Percentiles rank a stretch among this genome's conserved stretches.
These are phyloP conservation scores for Lemur catta DNA, from an alignment of 2,797 vertebrate genomes.

Conservation along the genomic window DNA sequence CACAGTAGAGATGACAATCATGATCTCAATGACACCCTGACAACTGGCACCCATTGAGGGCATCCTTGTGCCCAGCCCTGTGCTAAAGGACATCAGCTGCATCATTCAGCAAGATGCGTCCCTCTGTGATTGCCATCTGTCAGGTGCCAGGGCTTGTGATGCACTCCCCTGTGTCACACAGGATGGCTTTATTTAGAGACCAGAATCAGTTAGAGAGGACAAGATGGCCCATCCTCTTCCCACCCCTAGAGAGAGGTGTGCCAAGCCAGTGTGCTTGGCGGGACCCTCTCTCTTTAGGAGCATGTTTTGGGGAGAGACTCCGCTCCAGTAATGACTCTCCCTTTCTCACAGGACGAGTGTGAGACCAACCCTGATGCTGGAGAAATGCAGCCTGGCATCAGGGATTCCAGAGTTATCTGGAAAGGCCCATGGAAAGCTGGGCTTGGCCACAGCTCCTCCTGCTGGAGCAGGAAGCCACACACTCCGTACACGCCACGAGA, in stretches of 20 bases:
- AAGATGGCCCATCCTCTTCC: neutral
- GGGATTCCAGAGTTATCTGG: neutral
- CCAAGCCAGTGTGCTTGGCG: neutral
- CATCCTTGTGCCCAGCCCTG: neutral
- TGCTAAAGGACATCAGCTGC: neutral
- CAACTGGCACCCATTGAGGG: rapidly evolving
- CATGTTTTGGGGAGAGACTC: neutral
- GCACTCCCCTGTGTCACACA: neutral
- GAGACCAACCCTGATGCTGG: neutral
- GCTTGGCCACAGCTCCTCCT: neutral
- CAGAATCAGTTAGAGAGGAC: neutral
- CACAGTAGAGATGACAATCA: neutral
- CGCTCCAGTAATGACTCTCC: neutral
- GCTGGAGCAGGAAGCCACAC: neutral
- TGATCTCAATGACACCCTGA: rapidly evolving
- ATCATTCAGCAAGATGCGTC: neutral
- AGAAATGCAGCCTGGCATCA: neutral
- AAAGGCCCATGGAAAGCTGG: neutral
- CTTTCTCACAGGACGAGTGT: neutral
- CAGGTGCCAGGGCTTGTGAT: neutral
- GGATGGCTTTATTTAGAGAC: neutral
- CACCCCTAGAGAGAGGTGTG: neutral
- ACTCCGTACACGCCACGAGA: rapidly evolving
- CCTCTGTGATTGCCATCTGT: neutral
- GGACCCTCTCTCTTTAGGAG: neutral